phyloP scores from a whole-genome alignment of 2,888 invertebrate species.

The Limnephilus rhombicus region DNA sequence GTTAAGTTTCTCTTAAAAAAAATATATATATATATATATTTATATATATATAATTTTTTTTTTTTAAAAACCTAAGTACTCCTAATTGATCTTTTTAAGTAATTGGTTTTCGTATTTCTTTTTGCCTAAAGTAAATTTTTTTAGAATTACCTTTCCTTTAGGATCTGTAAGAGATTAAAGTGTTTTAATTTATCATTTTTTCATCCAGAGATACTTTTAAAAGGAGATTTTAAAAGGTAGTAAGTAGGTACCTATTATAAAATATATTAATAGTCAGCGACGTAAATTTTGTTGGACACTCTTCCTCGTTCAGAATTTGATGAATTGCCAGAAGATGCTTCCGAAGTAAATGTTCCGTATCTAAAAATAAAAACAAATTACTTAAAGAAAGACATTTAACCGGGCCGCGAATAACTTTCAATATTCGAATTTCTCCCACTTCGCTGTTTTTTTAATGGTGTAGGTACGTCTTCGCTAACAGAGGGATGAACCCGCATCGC shows the following conservation, averaged over 20 bases:
- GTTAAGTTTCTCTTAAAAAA: not conserved
- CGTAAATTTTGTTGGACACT: not conserved
- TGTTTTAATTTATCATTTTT: not conserved
- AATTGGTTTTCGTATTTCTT: not conserved
- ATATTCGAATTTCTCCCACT: too few species aligned
- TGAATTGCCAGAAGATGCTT: not conserved
- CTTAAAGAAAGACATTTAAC: too few species aligned
- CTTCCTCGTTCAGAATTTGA: not conserved
- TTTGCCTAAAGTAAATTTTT: not conserved
- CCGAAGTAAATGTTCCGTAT: not conserved
- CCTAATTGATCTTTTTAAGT: not conserved
- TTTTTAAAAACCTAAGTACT: not conserved
- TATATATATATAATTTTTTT: not conserved
- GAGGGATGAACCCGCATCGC: too few species aligned
- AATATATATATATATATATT: too few species aligned
- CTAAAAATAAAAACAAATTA: too few species aligned
- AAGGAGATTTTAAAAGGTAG: too few species aligned
- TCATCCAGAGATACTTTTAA: not conserved
- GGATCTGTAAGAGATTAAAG: not conserved
- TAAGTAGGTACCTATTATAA: not conserved
- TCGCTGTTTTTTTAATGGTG: too few species aligned
- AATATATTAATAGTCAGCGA: not conserved
- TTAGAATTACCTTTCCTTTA: not conserved
- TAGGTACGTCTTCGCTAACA: too few species aligned
- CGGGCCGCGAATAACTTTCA: too few species aligned